phyloP scores from a whole-genome alignment of 2,113 vertebrate genomes.

The Hypomesus transpacificus region DNA sequence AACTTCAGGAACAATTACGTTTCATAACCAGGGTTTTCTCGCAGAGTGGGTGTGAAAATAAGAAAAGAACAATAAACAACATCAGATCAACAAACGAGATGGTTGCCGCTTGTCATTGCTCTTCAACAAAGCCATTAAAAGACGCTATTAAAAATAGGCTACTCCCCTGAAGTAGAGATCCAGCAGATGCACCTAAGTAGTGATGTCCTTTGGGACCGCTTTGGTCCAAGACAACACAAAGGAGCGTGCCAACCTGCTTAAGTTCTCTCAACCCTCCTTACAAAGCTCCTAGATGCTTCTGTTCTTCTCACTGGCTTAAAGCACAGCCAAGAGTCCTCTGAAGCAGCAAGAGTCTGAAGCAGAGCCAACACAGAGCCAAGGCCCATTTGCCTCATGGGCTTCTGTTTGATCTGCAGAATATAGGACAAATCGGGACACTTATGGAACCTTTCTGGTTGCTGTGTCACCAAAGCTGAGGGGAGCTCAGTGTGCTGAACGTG shows the following conservation, averaged over 20 bases:
- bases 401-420: no score
- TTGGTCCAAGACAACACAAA: neutral
- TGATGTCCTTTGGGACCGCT: neutral
- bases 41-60: no score
- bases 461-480: no score
- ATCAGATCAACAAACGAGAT: no score
- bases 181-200: neutral
- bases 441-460: no score
- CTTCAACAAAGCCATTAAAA: neutral
- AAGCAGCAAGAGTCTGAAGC: neutral
- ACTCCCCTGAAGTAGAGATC: no score
- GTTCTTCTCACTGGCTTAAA: no score
- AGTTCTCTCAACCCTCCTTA: neutral
- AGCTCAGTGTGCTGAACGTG: no score
- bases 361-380: neutral
- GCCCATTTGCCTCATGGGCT: no score
- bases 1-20: neutral
- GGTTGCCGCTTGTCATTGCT: neutral
- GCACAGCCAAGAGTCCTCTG: neutral
- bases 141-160: neutral
- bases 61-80: no score
- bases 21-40: neutral
- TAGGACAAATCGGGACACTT: no score
- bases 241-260: neutral
- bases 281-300: neutral